phyloP scores from a whole-genome alignment of 2,888 invertebrate species.

The Drosophila subsilvestris region DNA sequence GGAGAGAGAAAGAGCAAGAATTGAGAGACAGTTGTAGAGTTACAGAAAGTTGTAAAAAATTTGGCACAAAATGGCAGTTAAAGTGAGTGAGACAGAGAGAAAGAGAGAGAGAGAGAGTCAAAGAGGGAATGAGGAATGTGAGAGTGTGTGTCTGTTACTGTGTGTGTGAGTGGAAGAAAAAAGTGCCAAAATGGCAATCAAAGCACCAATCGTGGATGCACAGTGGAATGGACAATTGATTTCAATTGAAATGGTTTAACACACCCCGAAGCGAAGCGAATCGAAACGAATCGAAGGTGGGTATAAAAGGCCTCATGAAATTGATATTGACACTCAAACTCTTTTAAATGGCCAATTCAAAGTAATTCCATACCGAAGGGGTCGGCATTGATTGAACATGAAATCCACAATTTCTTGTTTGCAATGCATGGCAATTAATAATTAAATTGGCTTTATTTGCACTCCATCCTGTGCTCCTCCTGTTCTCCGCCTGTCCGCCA shows the following conservation, averaged over 20 bases:
- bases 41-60: conserved; percentile 41
- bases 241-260: conserved; percentile 23
- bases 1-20: neutral
- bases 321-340: conserved; percentile 23
- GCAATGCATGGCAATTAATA: neutral
- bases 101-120: neutral
- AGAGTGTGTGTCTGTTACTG: neutral
- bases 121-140: neutral
- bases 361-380: neutral
- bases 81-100: conserved; percentile 9
- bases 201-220: conserved; percentile 30
- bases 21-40: conserved; percentile 12
- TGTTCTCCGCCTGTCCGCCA: too few species aligned
- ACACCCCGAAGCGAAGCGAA: neutral
- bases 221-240: conserved; percentile 44
- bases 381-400: conserved; percentile 4
- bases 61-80: conserved; percentile 23
- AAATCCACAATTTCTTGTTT: neutral
- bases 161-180: neutral
- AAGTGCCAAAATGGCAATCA: conserved; percentile 33
- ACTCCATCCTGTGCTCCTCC: neutral
- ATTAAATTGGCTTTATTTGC: neutral
- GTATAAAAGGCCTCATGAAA: conserved; percentile 13
- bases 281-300: neutral
- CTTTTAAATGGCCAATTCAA: conserved; percentile 17